Evolutionary conservation across 2,888 invertebrate genomes (phyloP).

Genomic region (Noctuana brunneofusca): DNA sequence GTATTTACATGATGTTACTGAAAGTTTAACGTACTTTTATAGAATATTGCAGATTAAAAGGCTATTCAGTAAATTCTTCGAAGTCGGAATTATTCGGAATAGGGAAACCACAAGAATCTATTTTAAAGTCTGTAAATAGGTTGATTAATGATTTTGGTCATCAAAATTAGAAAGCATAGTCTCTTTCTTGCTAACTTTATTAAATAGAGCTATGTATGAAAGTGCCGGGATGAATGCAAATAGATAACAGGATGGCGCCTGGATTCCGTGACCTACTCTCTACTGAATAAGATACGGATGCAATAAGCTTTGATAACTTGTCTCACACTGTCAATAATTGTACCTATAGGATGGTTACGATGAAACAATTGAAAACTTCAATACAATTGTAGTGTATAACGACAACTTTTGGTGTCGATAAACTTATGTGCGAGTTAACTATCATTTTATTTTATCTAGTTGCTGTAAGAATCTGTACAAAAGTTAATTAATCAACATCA

Average conservation of each 20-base stretch:
- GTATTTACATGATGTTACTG: too few relatives aligned
- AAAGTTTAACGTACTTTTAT: too few relatives aligned
- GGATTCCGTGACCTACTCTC: constrained; percentile 37
- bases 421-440: neutral
- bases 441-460: neutral
- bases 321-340: constrained; percentile 13
- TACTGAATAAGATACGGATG: constrained; percentile 17
- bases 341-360: neutral
- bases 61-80: neutral
- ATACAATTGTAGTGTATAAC: neutral
- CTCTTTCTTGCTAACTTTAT: neutral
- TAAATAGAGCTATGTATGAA: constrained; percentile 28
- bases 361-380: constrained; percentile 16
- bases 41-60: neutral
- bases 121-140: neutral
- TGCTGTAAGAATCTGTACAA: too few relatives aligned
- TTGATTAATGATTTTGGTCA: neutral
- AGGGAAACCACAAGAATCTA: neutral
- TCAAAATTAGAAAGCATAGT: neutral
- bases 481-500: too few relatives aligned
- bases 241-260: constrained; percentile 38
- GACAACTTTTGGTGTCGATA: neutral
- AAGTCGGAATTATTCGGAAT: neutral
- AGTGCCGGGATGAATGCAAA: constrained; percentile 35
- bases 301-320: constrained; percentile 21